Evolutionary conservation across 2,797 vertebrate species (phyloP).

Genomic region (Neopelma chrysocephalum): DNA sequence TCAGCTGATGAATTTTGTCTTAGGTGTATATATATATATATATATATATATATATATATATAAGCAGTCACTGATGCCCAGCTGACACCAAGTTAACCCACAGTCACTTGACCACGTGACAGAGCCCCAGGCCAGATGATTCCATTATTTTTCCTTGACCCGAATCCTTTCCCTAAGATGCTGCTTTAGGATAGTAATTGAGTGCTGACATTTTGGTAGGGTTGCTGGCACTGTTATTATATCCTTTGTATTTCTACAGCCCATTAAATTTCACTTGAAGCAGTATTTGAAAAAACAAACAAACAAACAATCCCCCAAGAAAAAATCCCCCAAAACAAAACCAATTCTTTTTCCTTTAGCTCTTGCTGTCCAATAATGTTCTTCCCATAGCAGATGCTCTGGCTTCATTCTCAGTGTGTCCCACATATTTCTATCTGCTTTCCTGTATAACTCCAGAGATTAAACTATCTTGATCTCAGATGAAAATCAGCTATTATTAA

Average conservation of each 20-base stretch:
- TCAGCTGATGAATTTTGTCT: neutral
- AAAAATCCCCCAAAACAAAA: neutral
- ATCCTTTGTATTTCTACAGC: neutral
- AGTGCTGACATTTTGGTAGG: neutral
- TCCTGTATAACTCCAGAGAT: constrained; percentile 2
- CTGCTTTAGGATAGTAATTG: neutral
- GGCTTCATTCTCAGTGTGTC: neutral
- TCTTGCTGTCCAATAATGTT: neutral
- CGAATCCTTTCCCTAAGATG: neutral
- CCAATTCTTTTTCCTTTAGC: neutral
- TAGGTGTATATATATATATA: no score
- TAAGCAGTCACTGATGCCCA: neutral
- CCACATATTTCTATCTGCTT: constrained; percentile 41
- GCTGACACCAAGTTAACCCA: neutral
- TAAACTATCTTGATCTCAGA: constrained; percentile 26
- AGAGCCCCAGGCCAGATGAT: neutral
- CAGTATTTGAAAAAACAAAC: neutral
- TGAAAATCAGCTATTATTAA: constrained; percentile 39
- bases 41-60: fast-evolving
- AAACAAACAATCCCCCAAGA: neutral
- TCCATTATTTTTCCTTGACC: neutral
- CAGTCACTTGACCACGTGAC: neutral
- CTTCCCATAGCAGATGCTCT: constrained; percentile 24
- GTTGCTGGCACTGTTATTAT: neutral
- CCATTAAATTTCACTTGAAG: neutral